These are phyloP conservation scores for Galerucella nymphaeae DNA, from an alignment of 2,888 invertebrate species.

Conservation along the genomic window DNA sequence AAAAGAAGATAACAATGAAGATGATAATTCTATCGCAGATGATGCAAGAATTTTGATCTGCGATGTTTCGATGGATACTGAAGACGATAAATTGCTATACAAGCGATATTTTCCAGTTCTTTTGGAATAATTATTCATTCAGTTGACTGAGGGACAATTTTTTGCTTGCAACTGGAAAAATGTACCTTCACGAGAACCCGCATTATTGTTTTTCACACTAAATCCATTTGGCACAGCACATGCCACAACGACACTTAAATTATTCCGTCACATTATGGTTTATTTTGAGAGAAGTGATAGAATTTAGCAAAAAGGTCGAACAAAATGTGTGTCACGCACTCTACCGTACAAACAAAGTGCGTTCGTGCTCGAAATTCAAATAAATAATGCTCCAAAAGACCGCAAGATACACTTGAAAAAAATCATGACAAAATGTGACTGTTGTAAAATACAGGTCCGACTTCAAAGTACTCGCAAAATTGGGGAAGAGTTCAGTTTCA, in stretches of 20 bases:
- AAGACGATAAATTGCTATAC: too few relatives aligned
- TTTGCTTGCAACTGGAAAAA: neutral
- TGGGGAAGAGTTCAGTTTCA: too few relatives aligned
- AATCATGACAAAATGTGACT: constrained; percentile 34
- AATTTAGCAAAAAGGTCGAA: constrained; percentile 26
- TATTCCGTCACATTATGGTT: constrained; percentile 22
- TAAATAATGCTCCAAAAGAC: constrained; percentile 33
- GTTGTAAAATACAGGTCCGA: neutral
- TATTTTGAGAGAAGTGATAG: constrained; percentile 21
- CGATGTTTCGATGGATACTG: too few relatives aligned
- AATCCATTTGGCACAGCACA: neutral
- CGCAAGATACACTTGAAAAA: constrained; percentile 27
- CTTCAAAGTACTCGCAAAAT: neutral
- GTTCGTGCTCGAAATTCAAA: constrained; percentile 40
- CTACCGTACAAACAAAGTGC: constrained; percentile 43
- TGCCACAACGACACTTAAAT: constrained; percentile 8
- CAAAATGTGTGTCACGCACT: constrained; percentile 40
- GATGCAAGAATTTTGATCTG: too few relatives aligned
- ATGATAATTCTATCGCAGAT: too few relatives aligned
- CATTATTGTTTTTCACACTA: neutral
- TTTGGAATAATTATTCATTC: neutral
- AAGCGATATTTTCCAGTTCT: too few relatives aligned
- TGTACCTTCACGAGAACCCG: neutral
- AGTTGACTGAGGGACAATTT: neutral
- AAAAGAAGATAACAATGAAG: too few relatives aligned